phyloP scores from a whole-genome alignment of 2,888 invertebrate genomes.

The Cheilosia urbana region DNA sequence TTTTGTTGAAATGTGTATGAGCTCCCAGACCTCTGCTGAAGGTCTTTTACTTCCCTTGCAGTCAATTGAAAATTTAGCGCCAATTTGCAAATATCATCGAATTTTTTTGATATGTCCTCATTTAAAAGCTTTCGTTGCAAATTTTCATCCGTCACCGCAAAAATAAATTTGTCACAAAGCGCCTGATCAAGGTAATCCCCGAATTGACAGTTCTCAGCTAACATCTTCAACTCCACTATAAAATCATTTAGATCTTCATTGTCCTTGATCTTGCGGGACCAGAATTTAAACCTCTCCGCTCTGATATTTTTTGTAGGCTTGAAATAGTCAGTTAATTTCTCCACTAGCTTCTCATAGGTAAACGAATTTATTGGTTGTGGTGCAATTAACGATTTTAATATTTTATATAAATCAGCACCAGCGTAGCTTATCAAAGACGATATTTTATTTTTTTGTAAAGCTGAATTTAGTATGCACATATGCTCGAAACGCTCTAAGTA shows the following conservation, averaged over 20 bases:
- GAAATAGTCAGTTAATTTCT: slow-evolving; percentile 10
- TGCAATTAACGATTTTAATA: slow-evolving; percentile 7
- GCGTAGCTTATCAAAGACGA: slow-evolving; percentile 3
- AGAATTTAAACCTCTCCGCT: slow-evolving; percentile 9
- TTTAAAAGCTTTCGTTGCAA: slow-evolving; percentile 25
- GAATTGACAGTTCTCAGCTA: slow-evolving; percentile 22
- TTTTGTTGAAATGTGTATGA: neutral
- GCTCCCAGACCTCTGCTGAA: slow-evolving; percentile 3
- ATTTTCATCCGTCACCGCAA: slow-evolving; percentile 22
- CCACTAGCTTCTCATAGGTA: neutral
- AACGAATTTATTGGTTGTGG: neutral
- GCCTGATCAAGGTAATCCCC: slow-evolving; percentile 21
- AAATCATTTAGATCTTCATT: neutral
- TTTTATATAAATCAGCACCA: slow-evolving; percentile 22
- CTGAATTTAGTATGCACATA: slow-evolving; percentile 14
- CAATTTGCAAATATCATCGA: neutral
- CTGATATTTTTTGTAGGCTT: slow-evolving; percentile 8
- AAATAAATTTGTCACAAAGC: slow-evolving; percentile 26
- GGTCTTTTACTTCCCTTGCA: slow-evolving; percentile 8
- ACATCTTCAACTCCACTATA: slow-evolving; percentile 12
- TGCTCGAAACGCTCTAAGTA: slow-evolving; percentile 14
- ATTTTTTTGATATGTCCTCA: no score
- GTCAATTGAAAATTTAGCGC: slow-evolving; percentile 10
- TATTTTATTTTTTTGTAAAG: neutral
- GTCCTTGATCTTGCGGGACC: no score